These are phyloP conservation scores for Anser cygnoides DNA, from an alignment of 2,113 vertebrate genomes.

Conservation along the genomic window DNA sequence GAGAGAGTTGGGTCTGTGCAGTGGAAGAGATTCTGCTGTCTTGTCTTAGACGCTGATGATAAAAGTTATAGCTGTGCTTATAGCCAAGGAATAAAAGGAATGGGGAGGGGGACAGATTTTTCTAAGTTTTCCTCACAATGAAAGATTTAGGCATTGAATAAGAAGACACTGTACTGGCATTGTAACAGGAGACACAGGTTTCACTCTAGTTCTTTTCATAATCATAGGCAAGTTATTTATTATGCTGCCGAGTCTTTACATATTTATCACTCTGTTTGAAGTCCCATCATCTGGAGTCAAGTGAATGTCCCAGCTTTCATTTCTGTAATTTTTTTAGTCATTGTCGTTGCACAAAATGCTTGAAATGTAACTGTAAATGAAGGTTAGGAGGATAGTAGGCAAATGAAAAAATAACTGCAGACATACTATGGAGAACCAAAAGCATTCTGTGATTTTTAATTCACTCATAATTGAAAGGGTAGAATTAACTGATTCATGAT, in stretches of 20 bases:
- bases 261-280: conserved; percentile 16
- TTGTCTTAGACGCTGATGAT: background rate
- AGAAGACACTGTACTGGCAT: background rate
- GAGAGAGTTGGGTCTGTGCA: background rate
- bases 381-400: background rate
- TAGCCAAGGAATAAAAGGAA: background rate
- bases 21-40: background rate
- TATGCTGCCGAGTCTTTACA: background rate
- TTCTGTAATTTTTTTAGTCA: background rate
- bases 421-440: background rate
- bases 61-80: background rate
- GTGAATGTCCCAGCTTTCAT: background rate
- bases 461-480: background rate
- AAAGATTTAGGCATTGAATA: background rate
- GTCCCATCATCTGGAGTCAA: conserved; percentile 18
- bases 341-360: background rate
- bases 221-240: background rate
- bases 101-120: background rate
- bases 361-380: background rate
- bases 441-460: background rate
- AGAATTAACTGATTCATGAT: background rate
- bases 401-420: background rate
- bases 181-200: background rate
- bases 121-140: background rate
- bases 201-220: background rate